Percentiles rank a stretch among this genome's conserved stretches.
These are phyloP conservation scores for Cryptus armator DNA, from an alignment of 2,888 invertebrate genomes.

Conservation along the genomic window DNA sequence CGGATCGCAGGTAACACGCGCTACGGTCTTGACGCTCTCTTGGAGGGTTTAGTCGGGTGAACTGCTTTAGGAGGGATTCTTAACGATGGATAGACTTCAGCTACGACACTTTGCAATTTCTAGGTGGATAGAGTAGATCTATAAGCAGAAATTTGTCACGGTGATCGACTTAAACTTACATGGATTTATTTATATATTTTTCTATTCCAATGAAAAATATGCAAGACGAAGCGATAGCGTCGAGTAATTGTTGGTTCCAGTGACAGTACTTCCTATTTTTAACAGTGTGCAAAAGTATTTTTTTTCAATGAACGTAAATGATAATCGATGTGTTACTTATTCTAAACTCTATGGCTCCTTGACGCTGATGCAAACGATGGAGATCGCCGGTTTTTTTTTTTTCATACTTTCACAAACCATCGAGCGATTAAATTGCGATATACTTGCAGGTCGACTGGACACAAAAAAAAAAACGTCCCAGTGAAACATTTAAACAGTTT, in stretches of 20 bases:
- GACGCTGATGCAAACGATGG: background rate
- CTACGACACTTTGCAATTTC: constrained; percentile 14
- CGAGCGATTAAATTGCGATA: background rate
- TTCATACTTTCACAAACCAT: background rate
- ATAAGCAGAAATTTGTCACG: background rate
- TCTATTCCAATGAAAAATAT: background rate
- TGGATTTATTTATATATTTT: background rate
- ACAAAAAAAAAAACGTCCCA: background rate
- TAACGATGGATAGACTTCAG: constrained; percentile 30
- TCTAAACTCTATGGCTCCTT: background rate
- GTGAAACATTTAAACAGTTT: background rate
- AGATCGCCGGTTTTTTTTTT: background rate
- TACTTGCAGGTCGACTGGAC: too few species aligned
- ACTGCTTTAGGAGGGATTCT: background rate
- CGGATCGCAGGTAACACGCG: background rate
- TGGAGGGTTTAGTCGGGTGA: background rate
- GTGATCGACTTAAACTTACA: too few species aligned
- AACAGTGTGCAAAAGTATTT: background rate
- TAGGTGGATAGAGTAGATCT: background rate
- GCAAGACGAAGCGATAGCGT: background rate
- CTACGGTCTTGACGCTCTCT: background rate
- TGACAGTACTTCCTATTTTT: background rate
- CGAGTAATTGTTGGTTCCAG: background rate
- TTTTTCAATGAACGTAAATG: background rate
- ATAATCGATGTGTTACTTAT: background rate